These are phyloP conservation scores for Dromas ardeola DNA, from an alignment of 2,113 vertebrate genomes.

Conservation along the genomic window DNA sequence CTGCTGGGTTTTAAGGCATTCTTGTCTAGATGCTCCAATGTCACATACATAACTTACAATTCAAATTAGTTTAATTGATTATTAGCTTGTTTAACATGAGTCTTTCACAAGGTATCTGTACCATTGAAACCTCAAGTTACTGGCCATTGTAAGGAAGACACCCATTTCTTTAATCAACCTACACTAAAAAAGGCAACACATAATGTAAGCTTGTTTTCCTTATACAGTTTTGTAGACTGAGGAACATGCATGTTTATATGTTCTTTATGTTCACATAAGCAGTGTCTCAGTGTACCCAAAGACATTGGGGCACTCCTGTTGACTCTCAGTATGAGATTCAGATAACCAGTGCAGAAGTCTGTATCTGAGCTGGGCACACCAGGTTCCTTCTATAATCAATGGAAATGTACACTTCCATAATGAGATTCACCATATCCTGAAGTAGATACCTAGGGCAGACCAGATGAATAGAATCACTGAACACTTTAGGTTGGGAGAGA, in stretches of 20 bases:
- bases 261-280: background rate
- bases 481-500: background rate
- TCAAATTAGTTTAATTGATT: background rate
- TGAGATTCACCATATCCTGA: background rate
- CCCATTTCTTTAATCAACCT: background rate
- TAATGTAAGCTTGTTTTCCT: fast-evolving
- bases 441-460: background rate
- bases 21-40: background rate
- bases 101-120: background rate
- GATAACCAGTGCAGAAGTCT: background rate
- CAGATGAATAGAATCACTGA: background rate
- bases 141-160: background rate
- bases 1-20: background rate
- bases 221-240: background rate
- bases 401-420: background rate
- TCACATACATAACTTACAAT: background rate
- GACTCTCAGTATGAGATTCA: background rate
- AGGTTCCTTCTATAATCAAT: background rate
- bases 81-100: background rate
- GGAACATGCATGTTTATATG: background rate
- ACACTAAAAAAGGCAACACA: fast-evolving
- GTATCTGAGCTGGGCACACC: background rate
- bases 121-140: background rate
- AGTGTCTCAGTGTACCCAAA: background rate
- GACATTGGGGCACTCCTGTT: background rate